A percentile compares a stretch with the other conserved stretches of the same genome.
Evolutionary conservation across 2,113 vertebrate genomes (phyloP).

Genomic region (Archilochus colubris): DNA sequence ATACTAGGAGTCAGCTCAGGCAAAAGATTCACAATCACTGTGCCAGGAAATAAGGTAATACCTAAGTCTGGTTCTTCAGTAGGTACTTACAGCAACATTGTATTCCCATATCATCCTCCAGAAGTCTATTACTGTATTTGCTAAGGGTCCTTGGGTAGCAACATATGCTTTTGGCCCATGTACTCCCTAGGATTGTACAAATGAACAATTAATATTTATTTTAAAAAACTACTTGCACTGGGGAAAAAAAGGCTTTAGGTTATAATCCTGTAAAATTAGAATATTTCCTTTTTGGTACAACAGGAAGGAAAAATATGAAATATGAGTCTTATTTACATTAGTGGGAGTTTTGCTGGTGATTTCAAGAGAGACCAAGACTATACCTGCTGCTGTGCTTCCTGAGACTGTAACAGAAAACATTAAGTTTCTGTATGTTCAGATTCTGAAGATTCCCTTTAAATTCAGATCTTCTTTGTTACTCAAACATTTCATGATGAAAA

Average conservation of each 20-base stretch:
- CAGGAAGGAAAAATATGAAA: not conserved
- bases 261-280: not conserved
- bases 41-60: not conserved
- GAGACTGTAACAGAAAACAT: not conserved
- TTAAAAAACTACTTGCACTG: not conserved
- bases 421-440: not conserved
- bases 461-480: not conserved
- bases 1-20: not conserved
- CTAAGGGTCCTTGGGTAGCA: conserved; percentile 94
- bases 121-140: conserved; percentile 96
- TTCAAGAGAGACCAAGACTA: not conserved
- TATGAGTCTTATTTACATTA: not conserved
- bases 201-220: not conserved
- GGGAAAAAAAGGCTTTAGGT: not conserved
- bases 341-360: not conserved
- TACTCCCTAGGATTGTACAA: conserved; percentile 84
- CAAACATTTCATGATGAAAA: not conserved
- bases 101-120: conserved; percentile 99
- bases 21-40: not conserved
- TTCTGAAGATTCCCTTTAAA: not conserved
- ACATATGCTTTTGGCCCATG: conserved; percentile 93
- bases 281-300: not conserved
- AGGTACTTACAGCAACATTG: conserved; percentile 87
- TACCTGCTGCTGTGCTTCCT: not conserved
- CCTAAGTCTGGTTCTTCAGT: not conserved